Evolutionary conservation across 2,797 vertebrate genomes (phyloP).

Genomic region (Megaceryle alcyon): DNA sequence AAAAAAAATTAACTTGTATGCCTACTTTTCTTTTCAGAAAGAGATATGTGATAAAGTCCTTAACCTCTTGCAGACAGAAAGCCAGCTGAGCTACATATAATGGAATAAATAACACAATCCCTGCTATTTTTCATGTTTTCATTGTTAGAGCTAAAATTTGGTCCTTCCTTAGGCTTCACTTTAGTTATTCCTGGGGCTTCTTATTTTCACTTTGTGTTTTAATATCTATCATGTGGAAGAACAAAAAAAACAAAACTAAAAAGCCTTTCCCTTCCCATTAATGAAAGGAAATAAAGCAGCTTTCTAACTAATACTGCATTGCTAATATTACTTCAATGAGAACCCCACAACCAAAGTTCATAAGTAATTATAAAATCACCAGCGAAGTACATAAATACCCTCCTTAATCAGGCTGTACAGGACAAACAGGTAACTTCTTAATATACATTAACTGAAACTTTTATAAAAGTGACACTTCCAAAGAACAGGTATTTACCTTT

Average conservation of each 20-base stretch:
- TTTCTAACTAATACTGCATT: neutral
- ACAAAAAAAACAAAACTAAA: neutral
- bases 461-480: neutral
- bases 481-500: slow-evolving; percentile 83
- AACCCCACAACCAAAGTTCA: neutral
- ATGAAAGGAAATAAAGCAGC: neutral
- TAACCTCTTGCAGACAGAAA: neutral
- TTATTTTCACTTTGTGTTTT: neutral
- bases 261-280: neutral
- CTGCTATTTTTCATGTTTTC: neutral
- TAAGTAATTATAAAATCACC: neutral
- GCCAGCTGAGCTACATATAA: neutral
- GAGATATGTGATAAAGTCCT: neutral
- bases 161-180: neutral
- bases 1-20: slow-evolving; percentile 1
- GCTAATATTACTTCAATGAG: neutral
- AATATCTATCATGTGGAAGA: neutral
- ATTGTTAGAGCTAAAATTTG: neutral
- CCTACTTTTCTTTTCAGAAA: slow-evolving; percentile 8
- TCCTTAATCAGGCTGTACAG: neutral
- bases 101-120: neutral
- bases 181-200: neutral
- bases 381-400: neutral
- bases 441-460: neutral
- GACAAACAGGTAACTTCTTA: neutral